These are phyloP conservation scores for Ciconia nigra DNA, from an alignment of 2,797 vertebrate species.

Conservation along the genomic window DNA sequence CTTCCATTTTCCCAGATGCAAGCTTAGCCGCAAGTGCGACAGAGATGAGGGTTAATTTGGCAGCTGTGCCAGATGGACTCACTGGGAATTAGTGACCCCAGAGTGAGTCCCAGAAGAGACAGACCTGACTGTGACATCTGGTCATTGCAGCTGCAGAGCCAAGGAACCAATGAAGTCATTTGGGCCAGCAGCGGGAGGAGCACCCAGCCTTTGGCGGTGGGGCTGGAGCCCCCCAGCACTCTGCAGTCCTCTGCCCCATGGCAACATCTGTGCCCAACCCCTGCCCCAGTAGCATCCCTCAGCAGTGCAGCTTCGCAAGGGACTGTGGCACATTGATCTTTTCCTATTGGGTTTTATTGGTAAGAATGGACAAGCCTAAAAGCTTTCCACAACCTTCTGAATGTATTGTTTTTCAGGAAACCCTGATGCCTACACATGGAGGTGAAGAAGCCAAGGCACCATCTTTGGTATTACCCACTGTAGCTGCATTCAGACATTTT, in stretches of 20 bases:
- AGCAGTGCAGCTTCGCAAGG: fast-evolving
- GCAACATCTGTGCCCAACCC: neutral
- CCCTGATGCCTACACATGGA: neutral
- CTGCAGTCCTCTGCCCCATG: neutral
- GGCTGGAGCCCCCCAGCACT: neutral
- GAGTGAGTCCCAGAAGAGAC: neutral
- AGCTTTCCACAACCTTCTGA: neutral
- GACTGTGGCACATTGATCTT: neutral
- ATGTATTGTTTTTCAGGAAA: neutral
- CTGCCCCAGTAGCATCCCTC: neutral
- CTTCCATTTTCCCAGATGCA: neutral
- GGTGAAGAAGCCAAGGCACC: neutral
- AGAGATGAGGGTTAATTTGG: neutral
- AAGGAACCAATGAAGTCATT: neutral
- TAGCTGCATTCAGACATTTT: neutral
- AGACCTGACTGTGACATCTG: neutral
- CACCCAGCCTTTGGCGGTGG: neutral
- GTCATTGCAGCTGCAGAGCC: neutral
- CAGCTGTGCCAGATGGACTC: neutral
- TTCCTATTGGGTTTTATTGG: neutral
- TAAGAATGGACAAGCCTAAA: neutral
- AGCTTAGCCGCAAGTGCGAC: neutral
- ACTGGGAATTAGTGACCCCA: fast-evolving
- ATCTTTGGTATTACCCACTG: neutral
- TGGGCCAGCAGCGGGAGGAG: neutral